A percentile compares a stretch with the other conserved stretches of the same genome.
Evolutionary conservation across 1,140 invertebrate genomes (phyloP).

Genomic region (Cydia splendana): DNA sequence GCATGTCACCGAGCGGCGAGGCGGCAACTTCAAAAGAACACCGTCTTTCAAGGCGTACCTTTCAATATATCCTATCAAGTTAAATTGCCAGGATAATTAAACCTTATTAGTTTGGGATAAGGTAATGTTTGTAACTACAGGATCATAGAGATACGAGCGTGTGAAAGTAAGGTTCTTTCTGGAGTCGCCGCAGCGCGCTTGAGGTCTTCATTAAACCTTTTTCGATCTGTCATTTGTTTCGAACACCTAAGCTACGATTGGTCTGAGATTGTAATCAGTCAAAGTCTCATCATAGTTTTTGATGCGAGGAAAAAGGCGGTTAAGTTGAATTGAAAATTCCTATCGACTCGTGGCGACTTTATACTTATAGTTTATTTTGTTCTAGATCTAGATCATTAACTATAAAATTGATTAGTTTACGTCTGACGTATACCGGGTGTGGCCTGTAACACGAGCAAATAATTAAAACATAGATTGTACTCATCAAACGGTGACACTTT

Average conservation of each 20-base stretch:
- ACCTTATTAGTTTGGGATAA: neutral
- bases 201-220: conserved; percentile 53
- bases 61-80: neutral
- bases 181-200: conserved; percentile 48
- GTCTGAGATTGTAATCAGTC: conserved; percentile 24
- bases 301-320: conserved; percentile 16
- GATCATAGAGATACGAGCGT: neutral
- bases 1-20: conserved; percentile 48
- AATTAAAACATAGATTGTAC: no score
- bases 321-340: conserved; percentile 1
- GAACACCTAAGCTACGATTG: conserved; percentile 44
- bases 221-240: conserved; percentile 51
- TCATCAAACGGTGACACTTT: no score
- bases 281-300: conserved; percentile 25
- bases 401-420: neutral
- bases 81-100: conserved; percentile 31
- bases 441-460: no score
- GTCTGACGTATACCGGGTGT: no score
- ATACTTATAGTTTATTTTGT: neutral
- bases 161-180: conserved; percentile 22
- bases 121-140: neutral
- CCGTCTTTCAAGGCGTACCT: conserved; percentile 38
- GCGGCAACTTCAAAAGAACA: conserved; percentile 57
- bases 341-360: neutral
- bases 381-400: neutral